Conservation (phyloP, 2,888 invertebrate species). For the Sesamia inferens region DNA sequence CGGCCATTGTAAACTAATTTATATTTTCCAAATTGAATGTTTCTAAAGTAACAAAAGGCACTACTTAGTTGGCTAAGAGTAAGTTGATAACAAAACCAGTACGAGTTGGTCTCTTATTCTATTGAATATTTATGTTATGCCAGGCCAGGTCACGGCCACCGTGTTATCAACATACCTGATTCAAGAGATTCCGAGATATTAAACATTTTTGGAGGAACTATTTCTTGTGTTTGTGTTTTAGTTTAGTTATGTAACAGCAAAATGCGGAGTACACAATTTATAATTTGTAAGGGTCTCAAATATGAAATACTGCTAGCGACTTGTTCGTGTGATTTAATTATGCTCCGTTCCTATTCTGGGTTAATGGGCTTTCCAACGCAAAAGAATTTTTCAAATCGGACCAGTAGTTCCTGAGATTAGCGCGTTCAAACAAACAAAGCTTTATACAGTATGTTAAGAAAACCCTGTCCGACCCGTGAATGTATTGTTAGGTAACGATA, state of each 20-base stretch:
- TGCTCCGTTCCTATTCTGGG: no score
- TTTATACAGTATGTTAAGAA: no score
- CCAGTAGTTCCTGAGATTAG: no score
- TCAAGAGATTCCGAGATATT: constrained; percentile 1
- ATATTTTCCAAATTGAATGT: constrained; percentile 23
- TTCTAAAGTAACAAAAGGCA: constrained; percentile 25
- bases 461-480: no score
- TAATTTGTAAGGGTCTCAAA: no score
- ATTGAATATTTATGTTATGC: not conserved
- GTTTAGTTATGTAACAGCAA: not conserved
- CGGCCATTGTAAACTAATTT: constrained; percentile 19
- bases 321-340: no score
- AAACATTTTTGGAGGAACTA: not conserved
- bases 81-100: not conserved
- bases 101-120: not conserved
- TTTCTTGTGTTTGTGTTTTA: not conserved
- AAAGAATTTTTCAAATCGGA: no score
- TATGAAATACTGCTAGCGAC: not conserved
- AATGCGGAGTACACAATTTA: not conserved
- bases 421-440: no score
- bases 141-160: not conserved
- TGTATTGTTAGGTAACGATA: no score
- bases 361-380: no score
- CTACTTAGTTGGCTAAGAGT: not conserved
- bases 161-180: not conserved